Percentiles rank a stretch among this genome's conserved stretches.
Conservation (phyloP, 1,140 invertebrate genomes). For the Charaxes varanes region DNA sequence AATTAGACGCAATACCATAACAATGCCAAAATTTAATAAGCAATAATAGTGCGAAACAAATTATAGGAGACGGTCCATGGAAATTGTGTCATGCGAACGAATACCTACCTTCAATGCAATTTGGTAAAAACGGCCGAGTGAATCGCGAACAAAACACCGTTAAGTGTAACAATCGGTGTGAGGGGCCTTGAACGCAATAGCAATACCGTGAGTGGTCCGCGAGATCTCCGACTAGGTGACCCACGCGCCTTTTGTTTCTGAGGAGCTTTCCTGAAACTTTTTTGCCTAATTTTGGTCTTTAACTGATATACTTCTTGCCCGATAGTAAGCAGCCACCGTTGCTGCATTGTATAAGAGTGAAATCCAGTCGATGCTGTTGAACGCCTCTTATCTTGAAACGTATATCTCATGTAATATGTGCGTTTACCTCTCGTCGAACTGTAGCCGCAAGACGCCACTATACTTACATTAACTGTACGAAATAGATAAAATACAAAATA, state of each 20-base stretch:
- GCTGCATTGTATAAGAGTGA: too few species aligned
- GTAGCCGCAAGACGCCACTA: too few species aligned
- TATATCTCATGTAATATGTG: too few species aligned
- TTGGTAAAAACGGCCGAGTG: slow-evolving; percentile 16
- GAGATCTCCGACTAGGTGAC: slow-evolving; percentile 4
- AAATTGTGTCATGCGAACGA: slow-evolving; percentile 20
- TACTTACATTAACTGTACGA: too few species aligned
- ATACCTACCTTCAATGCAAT: slow-evolving; percentile 9
- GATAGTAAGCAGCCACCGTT: too few species aligned
- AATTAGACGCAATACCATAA: too few species aligned
- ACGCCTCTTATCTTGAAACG: too few species aligned
- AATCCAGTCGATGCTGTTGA: too few species aligned
- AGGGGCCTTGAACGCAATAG: slow-evolving; percentile 17
- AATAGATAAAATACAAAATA: too few species aligned
- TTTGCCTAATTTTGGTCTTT: not conserved
- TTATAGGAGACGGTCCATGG: slow-evolving; percentile 4
- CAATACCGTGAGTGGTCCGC: slow-evolving; percentile 6
- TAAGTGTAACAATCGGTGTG: slow-evolving; percentile 21
- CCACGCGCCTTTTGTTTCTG: too few species aligned
- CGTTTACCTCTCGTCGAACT: too few species aligned
- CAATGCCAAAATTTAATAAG: not conserved
- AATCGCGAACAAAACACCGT: slow-evolving; percentile 7
- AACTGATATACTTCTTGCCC: not conserved
- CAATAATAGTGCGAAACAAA: slow-evolving; percentile 13
- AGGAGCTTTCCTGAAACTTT: too few species aligned